A percentile compares a stretch with the other conserved stretches of the same genome.
Conservation (phyloP, 2,797 vertebrate species). For the Mastacembelus armatus region DNA sequence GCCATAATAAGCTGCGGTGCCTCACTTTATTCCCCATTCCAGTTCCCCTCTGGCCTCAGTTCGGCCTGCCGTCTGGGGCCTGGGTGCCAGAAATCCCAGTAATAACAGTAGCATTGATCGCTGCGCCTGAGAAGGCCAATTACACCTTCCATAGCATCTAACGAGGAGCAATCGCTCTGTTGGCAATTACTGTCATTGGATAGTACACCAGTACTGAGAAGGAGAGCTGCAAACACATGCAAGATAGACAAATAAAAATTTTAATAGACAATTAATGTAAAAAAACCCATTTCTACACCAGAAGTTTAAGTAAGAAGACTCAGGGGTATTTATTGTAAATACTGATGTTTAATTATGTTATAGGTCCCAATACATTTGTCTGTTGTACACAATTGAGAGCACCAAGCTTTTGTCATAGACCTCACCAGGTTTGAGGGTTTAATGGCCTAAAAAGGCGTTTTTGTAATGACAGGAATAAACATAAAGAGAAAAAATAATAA, state of each 20-base stretch:
- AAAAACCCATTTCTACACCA: no score
- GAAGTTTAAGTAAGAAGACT: no score
- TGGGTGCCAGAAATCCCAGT: constrained; percentile 53
- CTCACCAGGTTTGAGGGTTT: no score
- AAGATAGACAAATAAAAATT: constrained; percentile 50
- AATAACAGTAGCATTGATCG: constrained; percentile 76
- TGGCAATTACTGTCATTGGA: constrained; percentile 70
- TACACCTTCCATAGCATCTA: constrained; percentile 73
- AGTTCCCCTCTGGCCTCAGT: constrained; percentile 58
- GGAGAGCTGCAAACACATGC: constrained; percentile 36
- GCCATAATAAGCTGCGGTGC: constrained; percentile 66
- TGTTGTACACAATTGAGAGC: no score
- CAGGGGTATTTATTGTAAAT: no score
- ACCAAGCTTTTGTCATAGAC: no score
- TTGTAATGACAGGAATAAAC: no score
- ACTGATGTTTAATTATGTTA: no score
- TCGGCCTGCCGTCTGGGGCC: constrained; percentile 47
- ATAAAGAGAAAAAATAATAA: no score
- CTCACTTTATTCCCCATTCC: constrained; percentile 13
- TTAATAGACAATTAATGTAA: no score
- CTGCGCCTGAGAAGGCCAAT: constrained; percentile 70
- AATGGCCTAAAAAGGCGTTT: no score
- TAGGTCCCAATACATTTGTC: no score
- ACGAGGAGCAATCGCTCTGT: constrained; percentile 71
- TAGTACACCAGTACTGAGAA: constrained; percentile 39